Evolutionary conservation across 2,888 invertebrate species (phyloP), one percentile per base, ranked within the genome.

Genomic region (Macrosiphum euphorbiae): DNA sequence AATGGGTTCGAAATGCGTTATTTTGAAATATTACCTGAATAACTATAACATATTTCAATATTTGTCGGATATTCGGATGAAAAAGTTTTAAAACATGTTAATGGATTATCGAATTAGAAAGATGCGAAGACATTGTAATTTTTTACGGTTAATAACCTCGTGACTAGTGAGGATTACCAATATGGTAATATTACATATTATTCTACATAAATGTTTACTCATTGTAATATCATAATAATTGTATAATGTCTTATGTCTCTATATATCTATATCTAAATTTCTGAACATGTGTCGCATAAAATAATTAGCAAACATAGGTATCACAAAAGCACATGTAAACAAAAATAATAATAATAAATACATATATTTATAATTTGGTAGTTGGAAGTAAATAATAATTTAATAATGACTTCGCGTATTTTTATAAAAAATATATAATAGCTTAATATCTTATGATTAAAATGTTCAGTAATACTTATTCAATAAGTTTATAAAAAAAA

Each of bases 51-150:
- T 47, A 47, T 44, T 44, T 44, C 44, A 44, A 44, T 44, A 44
- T 90, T n/a, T n/a, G 89, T 67, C 47, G 5, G 44, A 20, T 28
- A 52, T 11, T 47, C 47, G 47, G 47, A 16, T 52, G 1, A 67
- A 90, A 61, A 61, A 90, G 61, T 90, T 90, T 90, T 61, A 20
- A 67, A 90, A 90, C n/a, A 47, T 24, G 3, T 55, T 58, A 61
- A n/a, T 11, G 61, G 24, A 26, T 8, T 88, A 55, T 55, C 55
- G 88, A 41, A 88, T 88, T 88, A 41, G 87, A 52, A 35, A 87
- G 78, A 78, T 41, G 78, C 20, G 26, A 78, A 78, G n/a, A 44
- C 44, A 85, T 85, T 85, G 11, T 85, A 44, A 44, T 85, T 44
- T 41, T 85, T 26, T 78, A 35, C 35, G 20, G 85, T 85, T 44